phyloP scores from a whole-genome alignment of 2,113 vertebrate genomes.

The Ceuthmochares aereus region DNA sequence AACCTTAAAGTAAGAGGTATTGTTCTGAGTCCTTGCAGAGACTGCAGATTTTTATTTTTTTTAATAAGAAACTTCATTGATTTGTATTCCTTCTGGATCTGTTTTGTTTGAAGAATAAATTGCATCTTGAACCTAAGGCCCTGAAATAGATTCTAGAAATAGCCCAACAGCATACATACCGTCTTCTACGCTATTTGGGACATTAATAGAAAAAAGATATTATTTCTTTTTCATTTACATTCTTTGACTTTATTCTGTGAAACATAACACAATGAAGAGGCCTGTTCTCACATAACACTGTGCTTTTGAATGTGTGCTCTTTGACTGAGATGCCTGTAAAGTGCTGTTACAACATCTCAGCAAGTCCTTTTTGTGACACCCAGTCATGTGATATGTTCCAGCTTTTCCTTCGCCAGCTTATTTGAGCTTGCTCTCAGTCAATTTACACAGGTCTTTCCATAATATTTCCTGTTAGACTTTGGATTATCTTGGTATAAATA shows the following conservation, averaged over 20 bases:
- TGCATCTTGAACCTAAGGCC: background rate
- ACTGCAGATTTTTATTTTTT: background rate
- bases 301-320: background rate
- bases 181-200: background rate
- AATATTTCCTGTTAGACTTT: background rate
- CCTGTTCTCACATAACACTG: background rate
- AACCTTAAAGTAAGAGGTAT: background rate
- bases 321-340: background rate
- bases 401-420: background rate
- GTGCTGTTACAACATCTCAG: background rate
- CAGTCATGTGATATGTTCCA: background rate
- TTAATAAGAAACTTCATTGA: background rate
- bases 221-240: background rate
- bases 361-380: background rate
- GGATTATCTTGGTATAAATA: background rate
- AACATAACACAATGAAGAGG: background rate
- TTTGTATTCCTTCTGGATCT: slow-evolving; percentile 6
- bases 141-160: background rate
- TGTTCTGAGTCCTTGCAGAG: background rate
- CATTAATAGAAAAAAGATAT: background rate
- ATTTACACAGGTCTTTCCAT: background rate
- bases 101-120: slow-evolving; percentile 9
- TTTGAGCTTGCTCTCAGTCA: background rate
- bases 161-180: background rate
- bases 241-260: background rate